Conservation (phyloP, 2,888 invertebrate species). For the Ramazzottius varieornatus region DNA sequence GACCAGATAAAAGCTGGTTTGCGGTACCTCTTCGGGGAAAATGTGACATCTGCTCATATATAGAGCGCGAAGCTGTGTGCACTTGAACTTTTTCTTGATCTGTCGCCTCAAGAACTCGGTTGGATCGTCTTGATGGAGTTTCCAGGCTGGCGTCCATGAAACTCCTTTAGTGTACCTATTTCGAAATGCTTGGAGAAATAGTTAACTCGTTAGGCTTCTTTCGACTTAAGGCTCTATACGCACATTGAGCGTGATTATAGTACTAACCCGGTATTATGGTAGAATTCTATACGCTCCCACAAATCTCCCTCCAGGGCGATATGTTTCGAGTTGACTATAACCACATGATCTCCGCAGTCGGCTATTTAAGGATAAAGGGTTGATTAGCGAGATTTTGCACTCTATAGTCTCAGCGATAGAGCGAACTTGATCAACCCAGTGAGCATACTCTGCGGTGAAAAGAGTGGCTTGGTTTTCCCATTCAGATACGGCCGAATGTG, state of each 20-base stretch:
- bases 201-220: no score
- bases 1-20: no score
- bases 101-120: slow-evolving; percentile 24
- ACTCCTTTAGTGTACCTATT: slow-evolving; percentile 52
- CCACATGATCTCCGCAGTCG: not conserved
- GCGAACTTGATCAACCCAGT: no score
- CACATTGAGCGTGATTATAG: no score
- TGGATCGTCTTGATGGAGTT: slow-evolving; percentile 65
- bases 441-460: no score
- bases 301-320: not conserved
- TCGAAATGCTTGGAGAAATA: slow-evolving; percentile 10
- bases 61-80: not conserved
- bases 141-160: slow-evolving; percentile 70
- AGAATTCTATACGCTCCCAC: not conserved
- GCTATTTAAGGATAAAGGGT: not conserved
- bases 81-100: not conserved
- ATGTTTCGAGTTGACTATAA: not conserved
- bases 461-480: not conserved
- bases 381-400: not conserved
- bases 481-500: not conserved
- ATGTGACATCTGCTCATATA: not conserved
- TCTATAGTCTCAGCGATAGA: no score
- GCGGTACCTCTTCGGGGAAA: not conserved
- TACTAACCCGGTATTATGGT: not conserved
- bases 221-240: no score